Evolutionary conservation across 2,797 vertebrate genomes (phyloP).

Genomic region (Podarcis lilfordi): DNA sequence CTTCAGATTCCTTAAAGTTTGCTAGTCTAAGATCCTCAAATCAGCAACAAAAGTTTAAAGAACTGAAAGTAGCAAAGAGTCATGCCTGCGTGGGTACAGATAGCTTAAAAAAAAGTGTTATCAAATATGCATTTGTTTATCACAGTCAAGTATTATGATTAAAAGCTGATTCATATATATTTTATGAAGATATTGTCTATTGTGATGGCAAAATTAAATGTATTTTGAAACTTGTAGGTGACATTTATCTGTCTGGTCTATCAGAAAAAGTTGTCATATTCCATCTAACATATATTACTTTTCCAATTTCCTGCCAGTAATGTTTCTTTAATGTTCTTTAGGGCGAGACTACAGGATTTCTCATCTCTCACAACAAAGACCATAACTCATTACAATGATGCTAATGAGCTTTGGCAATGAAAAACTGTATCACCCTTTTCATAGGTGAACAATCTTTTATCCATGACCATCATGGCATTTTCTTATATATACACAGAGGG

Average conservation of each 20-base stretch:
- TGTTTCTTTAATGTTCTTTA: slow-evolving; percentile 79
- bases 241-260: slow-evolving; percentile 80
- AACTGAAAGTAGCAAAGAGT: slow-evolving; percentile 66
- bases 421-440: slow-evolving; percentile 79
- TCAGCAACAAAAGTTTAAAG: slow-evolving; percentile 68
- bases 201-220: slow-evolving; percentile 79
- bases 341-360: slow-evolving; percentile 70
- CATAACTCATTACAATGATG: slow-evolving; percentile 89
- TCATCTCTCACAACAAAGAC: slow-evolving; percentile 81
- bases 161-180: slow-evolving; percentile 71
- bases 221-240: slow-evolving; percentile 75
- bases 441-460: slow-evolving; percentile 80
- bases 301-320: slow-evolving; percentile 82
- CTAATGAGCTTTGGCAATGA: slow-evolving; percentile 82
- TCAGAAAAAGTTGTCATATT: slow-evolving; percentile 79
- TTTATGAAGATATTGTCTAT: slow-evolving; percentile 76
- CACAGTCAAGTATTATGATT: slow-evolving; percentile 60
- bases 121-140: slow-evolving; percentile 76
- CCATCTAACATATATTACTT: slow-evolving; percentile 79
- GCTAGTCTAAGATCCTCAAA: slow-evolving; percentile 23
- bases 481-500: slow-evolving; percentile 46
- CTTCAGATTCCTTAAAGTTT: slow-evolving; percentile 17
- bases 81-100: not conserved
- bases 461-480: slow-evolving; percentile 74
- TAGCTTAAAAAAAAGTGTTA: slow-evolving; percentile 49